phyloP scores from a whole-genome alignment of 2,888 invertebrate genomes.

The Rhimphoctona megacephalus region DNA sequence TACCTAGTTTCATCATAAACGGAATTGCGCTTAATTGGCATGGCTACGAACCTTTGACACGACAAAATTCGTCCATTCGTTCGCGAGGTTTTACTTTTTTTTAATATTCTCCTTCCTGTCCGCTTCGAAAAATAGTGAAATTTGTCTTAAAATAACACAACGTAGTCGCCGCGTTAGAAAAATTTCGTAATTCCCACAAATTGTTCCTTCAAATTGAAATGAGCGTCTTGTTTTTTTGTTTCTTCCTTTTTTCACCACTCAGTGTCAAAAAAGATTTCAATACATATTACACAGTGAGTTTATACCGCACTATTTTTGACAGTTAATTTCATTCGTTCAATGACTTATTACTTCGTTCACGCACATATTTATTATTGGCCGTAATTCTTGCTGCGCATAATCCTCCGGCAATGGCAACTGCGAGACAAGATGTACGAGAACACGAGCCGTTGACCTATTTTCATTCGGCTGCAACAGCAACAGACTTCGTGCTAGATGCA shows the following conservation, averaged over 20 bases:
- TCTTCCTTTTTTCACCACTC: constrained; percentile 21
- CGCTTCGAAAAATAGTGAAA: not conserved
- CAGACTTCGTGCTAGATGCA: constrained; percentile 85
- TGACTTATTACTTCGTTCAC: constrained; percentile 71
- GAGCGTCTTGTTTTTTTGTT: constrained; percentile 3
- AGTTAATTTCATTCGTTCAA: constrained; percentile 41
- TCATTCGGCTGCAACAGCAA: constrained; percentile 82
- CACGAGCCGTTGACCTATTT: constrained; percentile 73
- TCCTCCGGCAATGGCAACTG: constrained; percentile 88
- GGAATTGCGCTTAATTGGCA: constrained; percentile 42
- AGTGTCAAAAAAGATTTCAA: constrained; percentile 29
- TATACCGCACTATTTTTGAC: constrained; percentile 6
- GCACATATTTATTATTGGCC: constrained; percentile 80
- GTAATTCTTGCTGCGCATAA: constrained; percentile 86
- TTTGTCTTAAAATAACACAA: constrained; percentile 26
- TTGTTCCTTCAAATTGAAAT: constrained; percentile 16
- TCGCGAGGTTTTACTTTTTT: constrained; percentile 20
- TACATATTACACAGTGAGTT: constrained; percentile 15
- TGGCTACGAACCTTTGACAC: constrained; percentile 32
- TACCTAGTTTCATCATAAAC: constrained; percentile 52
- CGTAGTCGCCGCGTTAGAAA: constrained; percentile 29
- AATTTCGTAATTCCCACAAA: not conserved
- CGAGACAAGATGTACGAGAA: constrained; percentile 85
- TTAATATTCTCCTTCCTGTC: constrained; percentile 13
- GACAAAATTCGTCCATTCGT: constrained; percentile 31